phyloP scores from a whole-genome alignment of 2,113 vertebrate species.

The Eulacestoma nigropectus region DNA sequence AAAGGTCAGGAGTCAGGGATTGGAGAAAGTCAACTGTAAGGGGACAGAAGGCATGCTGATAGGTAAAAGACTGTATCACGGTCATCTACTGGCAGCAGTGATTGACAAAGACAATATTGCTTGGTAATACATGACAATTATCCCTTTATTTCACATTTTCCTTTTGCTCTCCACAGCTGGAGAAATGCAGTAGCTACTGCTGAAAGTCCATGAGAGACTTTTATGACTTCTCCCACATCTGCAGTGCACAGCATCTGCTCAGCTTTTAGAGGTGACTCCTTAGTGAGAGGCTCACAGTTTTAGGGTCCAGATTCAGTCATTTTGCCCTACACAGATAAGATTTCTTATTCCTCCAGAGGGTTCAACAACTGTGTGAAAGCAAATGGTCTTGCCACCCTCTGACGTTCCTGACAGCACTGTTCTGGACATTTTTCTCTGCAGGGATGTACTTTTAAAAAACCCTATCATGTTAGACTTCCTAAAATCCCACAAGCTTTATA shows the following conservation, averaged over 20 bases:
- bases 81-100: neutral
- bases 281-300: neutral
- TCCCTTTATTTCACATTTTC: neutral
- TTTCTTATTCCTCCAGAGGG: neutral
- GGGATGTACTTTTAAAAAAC: neutral
- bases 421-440: neutral
- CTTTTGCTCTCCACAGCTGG: neutral
- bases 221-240: neutral
- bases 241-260: neutral
- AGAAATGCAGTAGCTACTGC: neutral
- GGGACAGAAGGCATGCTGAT: neutral
- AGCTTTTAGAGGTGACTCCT: neutral
- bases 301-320: neutral
- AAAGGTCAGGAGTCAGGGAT: slow-evolving; percentile 25
- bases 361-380: neutral
- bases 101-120: neutral
- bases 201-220: neutral
- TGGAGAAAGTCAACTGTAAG: slow-evolving; percentile 15
- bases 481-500: neutral
- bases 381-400: neutral
- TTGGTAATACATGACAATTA: neutral
- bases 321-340: neutral
- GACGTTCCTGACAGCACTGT: neutral
- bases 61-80: slow-evolving; percentile 10
- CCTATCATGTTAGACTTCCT: neutral